Conservation (phyloP, 2,797 vertebrate species). For the Syncerus caffer region DNA sequence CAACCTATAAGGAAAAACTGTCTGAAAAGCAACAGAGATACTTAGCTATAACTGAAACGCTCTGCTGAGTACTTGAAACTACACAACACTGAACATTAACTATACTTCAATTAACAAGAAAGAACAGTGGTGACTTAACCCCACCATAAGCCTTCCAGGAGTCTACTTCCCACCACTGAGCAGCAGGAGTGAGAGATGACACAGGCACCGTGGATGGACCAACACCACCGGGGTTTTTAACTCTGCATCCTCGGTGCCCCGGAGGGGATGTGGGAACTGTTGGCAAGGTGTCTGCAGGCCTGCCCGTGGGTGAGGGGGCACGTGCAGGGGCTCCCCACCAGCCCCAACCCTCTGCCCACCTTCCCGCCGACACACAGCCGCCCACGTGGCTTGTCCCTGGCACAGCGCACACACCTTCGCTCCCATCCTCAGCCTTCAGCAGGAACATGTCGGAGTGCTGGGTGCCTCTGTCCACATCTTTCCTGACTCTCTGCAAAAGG, state of each 20-base stretch:
- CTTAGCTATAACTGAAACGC: not conserved
- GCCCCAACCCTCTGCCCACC: not conserved
- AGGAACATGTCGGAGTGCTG: conserved; percentile 95
- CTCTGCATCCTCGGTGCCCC: rapidly evolving
- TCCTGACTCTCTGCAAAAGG: conserved; percentile 90
- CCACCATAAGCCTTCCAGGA: not conserved
- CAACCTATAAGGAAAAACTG: not conserved
- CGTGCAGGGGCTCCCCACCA: not conserved
- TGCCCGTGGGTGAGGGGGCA: not conserved
- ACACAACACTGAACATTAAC: not conserved
- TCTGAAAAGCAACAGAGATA: not conserved
- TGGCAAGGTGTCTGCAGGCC: rapidly evolving
- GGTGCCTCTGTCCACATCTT: conserved; percentile 95
- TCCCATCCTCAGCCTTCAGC: conserved; percentile 88
- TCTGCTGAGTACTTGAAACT: not conserved
- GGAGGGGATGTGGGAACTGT: not conserved
- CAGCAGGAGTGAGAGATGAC: not conserved
- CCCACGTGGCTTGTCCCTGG: rapidly evolving
- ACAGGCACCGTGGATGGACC: not conserved
- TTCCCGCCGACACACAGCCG: rapidly evolving
- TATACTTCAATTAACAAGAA: not conserved
- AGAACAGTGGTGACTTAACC: not conserved
- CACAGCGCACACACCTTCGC: conserved; percentile 47
- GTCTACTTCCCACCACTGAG: rapidly evolving
- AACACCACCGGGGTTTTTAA: rapidly evolving